These are phyloP conservation scores for Penelope pileata DNA, from an alignment of 2,113 vertebrate genomes.

Conservation along the genomic window DNA sequence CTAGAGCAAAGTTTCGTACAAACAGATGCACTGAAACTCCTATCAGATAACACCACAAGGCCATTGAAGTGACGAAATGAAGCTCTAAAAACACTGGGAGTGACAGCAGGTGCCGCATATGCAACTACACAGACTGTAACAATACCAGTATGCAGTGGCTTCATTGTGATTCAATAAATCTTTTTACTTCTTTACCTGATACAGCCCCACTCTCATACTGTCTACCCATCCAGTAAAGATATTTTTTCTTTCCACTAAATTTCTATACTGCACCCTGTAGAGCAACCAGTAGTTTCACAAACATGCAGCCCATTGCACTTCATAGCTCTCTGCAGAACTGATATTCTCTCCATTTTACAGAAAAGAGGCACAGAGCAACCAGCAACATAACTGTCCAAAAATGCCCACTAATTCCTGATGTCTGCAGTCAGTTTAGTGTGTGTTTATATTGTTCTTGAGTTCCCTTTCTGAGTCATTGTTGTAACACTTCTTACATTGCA, in stretches of 20 bases:
- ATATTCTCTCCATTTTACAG: not conserved
- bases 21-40: not conserved
- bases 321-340: not conserved
- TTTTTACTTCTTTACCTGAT: not conserved
- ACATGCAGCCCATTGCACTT: not conserved
- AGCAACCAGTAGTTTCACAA: not conserved
- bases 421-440: not conserved
- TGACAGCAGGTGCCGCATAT: not conserved
- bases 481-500: not conserved
- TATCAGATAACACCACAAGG: not conserved
- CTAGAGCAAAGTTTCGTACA: not conserved
- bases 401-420: not conserved
- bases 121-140: not conserved
- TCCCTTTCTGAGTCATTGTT: not conserved
- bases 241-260: not conserved
- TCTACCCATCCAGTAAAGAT: not conserved
- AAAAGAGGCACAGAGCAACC: not conserved
- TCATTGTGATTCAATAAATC: not conserved
- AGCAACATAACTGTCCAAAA: not conserved
- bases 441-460: not conserved
- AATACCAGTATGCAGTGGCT: accelerated
- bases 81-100: not conserved
- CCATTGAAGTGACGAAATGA: not conserved
- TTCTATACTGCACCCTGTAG: not conserved
- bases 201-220: not conserved